Percentiles rank a stretch among this genome's conserved stretches.
phyloP scores from a whole-genome alignment of 2,113 vertebrate genomes.

The Apodemus speciosus region DNA sequence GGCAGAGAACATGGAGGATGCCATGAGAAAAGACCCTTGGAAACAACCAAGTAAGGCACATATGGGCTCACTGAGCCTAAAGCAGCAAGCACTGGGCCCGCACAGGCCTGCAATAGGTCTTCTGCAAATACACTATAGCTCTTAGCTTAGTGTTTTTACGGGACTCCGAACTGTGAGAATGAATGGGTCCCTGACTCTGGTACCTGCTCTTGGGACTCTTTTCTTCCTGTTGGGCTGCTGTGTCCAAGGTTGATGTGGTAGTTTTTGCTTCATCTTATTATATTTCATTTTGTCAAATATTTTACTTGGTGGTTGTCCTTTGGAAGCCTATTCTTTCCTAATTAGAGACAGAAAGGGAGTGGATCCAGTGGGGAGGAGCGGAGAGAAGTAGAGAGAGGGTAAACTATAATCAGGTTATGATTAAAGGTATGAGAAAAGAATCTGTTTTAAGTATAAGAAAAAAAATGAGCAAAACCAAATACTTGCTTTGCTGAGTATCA shows the following conservation, averaged over 20 bases:
- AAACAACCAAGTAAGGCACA: neutral
- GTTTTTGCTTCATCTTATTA: neutral
- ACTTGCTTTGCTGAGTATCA: neutral
- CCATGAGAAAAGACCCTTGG: neutral
- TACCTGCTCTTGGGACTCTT: neutral
- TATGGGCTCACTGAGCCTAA: neutral
- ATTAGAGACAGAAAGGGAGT: neutral
- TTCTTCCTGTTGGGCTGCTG: neutral
- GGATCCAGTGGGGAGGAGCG: neutral
- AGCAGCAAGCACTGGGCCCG: neutral
- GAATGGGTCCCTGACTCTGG: neutral
- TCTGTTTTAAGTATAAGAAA: neutral
- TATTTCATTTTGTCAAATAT: neutral
- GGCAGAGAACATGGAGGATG: neutral
- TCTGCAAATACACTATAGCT: neutral
- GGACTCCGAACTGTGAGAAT: neutral
- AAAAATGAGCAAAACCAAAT: slow-evolving; percentile 5
- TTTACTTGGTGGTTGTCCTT: neutral
- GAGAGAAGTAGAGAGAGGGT: neutral
- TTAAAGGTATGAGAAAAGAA: neutral
- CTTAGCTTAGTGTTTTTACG: neutral
- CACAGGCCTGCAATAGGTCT: neutral
- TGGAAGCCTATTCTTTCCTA: neutral
- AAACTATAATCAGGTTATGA: too few species aligned
- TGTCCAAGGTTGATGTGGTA: neutral